phyloP scores from a whole-genome alignment of 2,888 invertebrate species.

The Macaria notata region DNA sequence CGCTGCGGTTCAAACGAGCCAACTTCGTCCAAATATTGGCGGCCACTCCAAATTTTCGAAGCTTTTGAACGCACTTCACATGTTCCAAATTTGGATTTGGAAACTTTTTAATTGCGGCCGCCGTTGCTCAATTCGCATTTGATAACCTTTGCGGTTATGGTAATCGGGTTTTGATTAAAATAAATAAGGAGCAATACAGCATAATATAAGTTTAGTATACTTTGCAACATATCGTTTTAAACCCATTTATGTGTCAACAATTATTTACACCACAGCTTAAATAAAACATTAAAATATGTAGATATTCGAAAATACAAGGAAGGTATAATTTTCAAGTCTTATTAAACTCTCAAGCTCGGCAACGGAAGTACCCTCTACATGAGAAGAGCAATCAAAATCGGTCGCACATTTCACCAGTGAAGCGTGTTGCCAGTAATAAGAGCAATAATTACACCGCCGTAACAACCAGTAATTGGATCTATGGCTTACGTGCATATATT shows the following conservation, averaged over 20 bases:
- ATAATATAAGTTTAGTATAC: too few species aligned
- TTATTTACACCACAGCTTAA: too few species aligned
- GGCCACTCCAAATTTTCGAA: slow-evolving; percentile 37
- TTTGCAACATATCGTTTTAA: too few species aligned
- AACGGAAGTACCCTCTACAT: slow-evolving; percentile 1
- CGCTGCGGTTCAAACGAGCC: slow-evolving; percentile 65
- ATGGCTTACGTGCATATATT: slow-evolving; percentile 68
- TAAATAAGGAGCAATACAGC: too few species aligned
- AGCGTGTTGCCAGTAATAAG: slow-evolving; percentile 58
- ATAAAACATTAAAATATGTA: too few species aligned
- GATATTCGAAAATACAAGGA: too few species aligned
- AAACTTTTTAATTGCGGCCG: slow-evolving; percentile 15
- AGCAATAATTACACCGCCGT: slow-evolving; percentile 61
- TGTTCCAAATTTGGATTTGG: slow-evolving; percentile 25
- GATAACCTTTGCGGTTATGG: background rate
- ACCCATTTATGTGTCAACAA: too few species aligned
- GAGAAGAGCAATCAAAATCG: slow-evolving; percentile 24
- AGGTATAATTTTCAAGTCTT: background rate
- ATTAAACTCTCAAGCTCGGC: slow-evolving; percentile 9
- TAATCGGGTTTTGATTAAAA: too few species aligned
- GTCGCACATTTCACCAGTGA: slow-evolving; percentile 52
- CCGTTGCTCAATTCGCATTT: slow-evolving; percentile 7
- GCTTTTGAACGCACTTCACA: slow-evolving; percentile 37
- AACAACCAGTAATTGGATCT: slow-evolving; percentile 69
- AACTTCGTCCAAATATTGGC: slow-evolving; percentile 73